phyloP scores from a whole-genome alignment of 2,797 vertebrate genomes.

The Natrix natrix region DNA sequence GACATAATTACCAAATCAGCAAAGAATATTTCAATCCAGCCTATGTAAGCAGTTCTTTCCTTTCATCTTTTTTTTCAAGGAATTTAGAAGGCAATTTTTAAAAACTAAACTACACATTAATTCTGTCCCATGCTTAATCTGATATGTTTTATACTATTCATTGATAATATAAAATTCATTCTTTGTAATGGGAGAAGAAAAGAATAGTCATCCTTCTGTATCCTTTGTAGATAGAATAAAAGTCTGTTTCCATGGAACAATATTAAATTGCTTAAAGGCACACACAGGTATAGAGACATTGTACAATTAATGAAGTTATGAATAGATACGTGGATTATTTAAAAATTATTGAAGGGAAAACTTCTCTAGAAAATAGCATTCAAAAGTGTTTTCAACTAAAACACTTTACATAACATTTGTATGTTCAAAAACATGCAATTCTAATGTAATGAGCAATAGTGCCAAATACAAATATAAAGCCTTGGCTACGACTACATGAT shows the following conservation, averaged over 20 bases:
- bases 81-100: not conserved
- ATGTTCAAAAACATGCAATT: not conserved
- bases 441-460: not conserved
- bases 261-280: slow-evolving; percentile 25
- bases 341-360: not conserved
- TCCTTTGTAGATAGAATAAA: not conserved
- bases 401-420: not conserved
- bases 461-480: not conserved
- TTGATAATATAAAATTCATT: slow-evolving; percentile 16
- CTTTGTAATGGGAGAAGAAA: not conserved
- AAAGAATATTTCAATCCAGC: slow-evolving; percentile 28
- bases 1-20: slow-evolving; percentile 41
- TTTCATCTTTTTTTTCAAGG: slow-evolving; percentile 20
- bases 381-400: not conserved
- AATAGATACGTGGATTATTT: not conserved
- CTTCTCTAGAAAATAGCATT: not conserved
- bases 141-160: slow-evolving; percentile 18
- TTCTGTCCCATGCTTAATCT: not conserved
- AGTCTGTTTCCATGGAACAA: not conserved
- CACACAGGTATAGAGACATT: not conserved
- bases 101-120: slow-evolving; percentile 1
- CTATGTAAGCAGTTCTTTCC: slow-evolving; percentile 12
- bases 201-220: slow-evolving; percentile 22
- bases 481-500: not conserved
- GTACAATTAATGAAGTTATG: slow-evolving; percentile 32